These are phyloP conservation scores for Clarias macrocephalus DNA, from an alignment of 2,113 vertebrate species.

Conservation along the genomic window DNA sequence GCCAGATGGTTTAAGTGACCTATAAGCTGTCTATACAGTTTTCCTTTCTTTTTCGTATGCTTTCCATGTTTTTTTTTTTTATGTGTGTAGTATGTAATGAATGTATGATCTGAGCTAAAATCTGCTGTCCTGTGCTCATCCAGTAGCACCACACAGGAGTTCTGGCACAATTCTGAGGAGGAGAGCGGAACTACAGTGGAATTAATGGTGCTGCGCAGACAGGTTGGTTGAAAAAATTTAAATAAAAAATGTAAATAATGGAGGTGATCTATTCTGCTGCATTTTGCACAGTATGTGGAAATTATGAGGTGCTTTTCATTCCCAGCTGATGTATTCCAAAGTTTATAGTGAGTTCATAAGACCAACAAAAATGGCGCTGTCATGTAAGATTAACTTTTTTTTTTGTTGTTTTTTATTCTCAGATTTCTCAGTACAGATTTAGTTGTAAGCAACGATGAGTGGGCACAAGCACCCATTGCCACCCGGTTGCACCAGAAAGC, in stretches of 20 bases:
- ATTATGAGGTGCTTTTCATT: neutral
- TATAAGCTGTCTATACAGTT: neutral
- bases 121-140: neutral
- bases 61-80: neutral
- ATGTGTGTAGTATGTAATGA: neutral
- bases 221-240: constrained; percentile 52
- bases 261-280: neutral
- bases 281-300: neutral
- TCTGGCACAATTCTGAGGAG: constrained; percentile 59
- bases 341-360: neutral
- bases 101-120: neutral
- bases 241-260: neutral
- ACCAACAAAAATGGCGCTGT: neutral
- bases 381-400: too few relatives aligned
- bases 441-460: too few relatives aligned
- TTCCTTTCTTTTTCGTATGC: neutral
- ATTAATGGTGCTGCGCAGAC: constrained; percentile 66
- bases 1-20: neutral
- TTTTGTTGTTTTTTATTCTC: too few relatives aligned
- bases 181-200: constrained; percentile 63
- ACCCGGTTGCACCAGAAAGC: too few relatives aligned
- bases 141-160: constrained; percentile 49
- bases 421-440: too few relatives aligned
- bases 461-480: too few relatives aligned
- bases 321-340: neutral